These are phyloP conservation scores for Aplodontia rufa DNA, from an alignment of 2,113 vertebrate species.

Conservation along the genomic window DNA sequence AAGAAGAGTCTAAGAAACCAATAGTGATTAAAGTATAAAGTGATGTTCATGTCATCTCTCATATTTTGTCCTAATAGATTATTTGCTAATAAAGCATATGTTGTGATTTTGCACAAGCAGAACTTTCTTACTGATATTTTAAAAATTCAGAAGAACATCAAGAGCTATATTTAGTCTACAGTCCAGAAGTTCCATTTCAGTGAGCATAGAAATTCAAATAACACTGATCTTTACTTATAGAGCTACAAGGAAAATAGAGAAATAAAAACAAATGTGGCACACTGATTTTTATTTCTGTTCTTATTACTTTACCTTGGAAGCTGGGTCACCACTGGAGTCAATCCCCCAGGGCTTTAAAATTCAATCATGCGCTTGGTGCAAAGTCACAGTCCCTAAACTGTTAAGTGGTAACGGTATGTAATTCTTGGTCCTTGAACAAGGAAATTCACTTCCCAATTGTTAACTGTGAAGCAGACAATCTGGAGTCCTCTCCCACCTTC, in stretches of 20 bases:
- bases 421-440: not conserved
- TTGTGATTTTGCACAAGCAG: not conserved
- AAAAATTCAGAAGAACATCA: not conserved
- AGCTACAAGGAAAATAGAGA: not conserved
- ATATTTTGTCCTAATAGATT: not conserved
- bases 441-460: conserved; percentile 7
- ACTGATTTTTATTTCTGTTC: not conserved
- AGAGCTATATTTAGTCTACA: not conserved
- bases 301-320: conserved; percentile 13
- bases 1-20: not conserved
- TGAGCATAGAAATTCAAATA: not conserved
- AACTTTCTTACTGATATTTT: not conserved
- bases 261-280: conserved; percentile 23
- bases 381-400: not conserved
- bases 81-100: not conserved
- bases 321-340: not conserved
- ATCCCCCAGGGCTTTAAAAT: not conserved
- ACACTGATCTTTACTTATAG: not conserved
- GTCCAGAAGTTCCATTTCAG: not conserved
- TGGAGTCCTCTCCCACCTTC: not conserved
- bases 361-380: not conserved
- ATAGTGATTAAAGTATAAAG: not conserved
- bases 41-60: not conserved
- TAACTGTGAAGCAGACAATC: not conserved
- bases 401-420: not conserved